phyloP scores from a whole-genome alignment of 2,888 invertebrate species.

The Mythimna loreyi region DNA sequence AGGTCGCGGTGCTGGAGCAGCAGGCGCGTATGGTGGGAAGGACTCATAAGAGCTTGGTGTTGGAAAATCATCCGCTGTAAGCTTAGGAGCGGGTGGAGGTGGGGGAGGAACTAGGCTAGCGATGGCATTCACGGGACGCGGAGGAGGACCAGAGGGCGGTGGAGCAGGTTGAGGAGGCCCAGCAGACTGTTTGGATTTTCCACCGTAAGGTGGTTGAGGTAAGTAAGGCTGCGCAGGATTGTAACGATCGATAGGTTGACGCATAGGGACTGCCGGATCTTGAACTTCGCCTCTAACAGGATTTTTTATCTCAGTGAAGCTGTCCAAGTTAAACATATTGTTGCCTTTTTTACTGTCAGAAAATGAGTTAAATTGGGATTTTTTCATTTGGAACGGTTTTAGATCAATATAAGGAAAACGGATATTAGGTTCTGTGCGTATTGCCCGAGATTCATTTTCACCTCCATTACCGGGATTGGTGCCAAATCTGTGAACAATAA shows the following conservation, averaged over 20 bases:
- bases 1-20: conserved; percentile 60
- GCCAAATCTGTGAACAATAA: conserved; percentile 79
- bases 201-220: conserved; percentile 77
- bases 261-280: conserved; percentile 72
- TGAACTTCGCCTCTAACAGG: conserved; percentile 87
- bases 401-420: conserved; percentile 86
- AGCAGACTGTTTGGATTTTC: conserved; percentile 78
- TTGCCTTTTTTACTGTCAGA: conserved; percentile 77
- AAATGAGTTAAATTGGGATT: conserved; percentile 67
- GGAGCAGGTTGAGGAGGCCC: conserved; percentile 38
- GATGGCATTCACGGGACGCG: conserved; percentile 67
- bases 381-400: conserved; percentile 86
- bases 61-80: conserved; percentile 79
- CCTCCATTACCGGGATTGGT: conserved; percentile 83
- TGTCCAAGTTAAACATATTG: conserved; percentile 82
- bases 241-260: conserved; percentile 83
- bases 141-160: conserved; percentile 25
- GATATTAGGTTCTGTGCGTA: conserved; percentile 83
- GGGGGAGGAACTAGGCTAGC: conserved; percentile 62
- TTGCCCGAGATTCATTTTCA: conserved; percentile 88
- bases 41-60: conserved; percentile 82
- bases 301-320: conserved; percentile 70
- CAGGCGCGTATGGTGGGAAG: conserved; percentile 83
- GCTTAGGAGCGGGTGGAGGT: conserved; percentile 59
- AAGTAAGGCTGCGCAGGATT: conserved; percentile 89